Evolutionary conservation across 2,888 invertebrate species (phyloP), one percentile per base, ranked within the genome.

Genomic region (Patella depressa): DNA sequence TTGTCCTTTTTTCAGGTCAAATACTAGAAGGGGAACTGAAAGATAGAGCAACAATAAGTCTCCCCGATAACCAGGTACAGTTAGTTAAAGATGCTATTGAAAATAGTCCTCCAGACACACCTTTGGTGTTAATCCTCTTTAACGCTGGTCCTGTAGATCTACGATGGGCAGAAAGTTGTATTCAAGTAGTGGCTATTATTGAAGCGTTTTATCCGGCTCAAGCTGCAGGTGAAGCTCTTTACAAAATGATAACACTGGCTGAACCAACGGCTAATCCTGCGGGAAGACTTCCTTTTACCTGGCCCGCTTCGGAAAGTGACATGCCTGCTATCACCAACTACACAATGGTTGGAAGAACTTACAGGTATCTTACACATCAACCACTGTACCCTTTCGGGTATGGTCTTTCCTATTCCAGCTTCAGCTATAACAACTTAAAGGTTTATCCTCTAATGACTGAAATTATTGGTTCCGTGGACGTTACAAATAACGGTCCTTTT

Each of bases 161-260:
- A 53, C 70, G 78, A 5, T 81, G 80, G 83, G 85, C 87, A 14
- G 82, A 80, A 12, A 24, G 15, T 34, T 74, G 29, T 19, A 45
- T 75, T 12, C 73, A 69, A 24, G 84, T 87, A 9, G 34, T 19
- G 11, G 83, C 82, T 54, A 88, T 90, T 65, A 53, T 90, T 12
- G 85, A 86, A 75, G 89, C 89, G 73, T 87, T 85, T 78, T 89
- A 88, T 80, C 90, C 90, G 9, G 90, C 88, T 9, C 89, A 90
- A 79, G 79, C 87, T 1, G 83, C 88, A 5, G 90, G 90, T 0
- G 84, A 81, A 45, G 89, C 89, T 12, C 74, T 90, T 24, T 81
- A 77, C 45, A 77, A 80, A 57, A 84, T 87, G 2, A 65, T 90
- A 19, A 83, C 80, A 4, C 80, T 81, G 74, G 82, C 57, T 29